Evolutionary conservation across 2,888 invertebrate species (phyloP).

Genomic region (Catotricha subobsoleta): DNA sequence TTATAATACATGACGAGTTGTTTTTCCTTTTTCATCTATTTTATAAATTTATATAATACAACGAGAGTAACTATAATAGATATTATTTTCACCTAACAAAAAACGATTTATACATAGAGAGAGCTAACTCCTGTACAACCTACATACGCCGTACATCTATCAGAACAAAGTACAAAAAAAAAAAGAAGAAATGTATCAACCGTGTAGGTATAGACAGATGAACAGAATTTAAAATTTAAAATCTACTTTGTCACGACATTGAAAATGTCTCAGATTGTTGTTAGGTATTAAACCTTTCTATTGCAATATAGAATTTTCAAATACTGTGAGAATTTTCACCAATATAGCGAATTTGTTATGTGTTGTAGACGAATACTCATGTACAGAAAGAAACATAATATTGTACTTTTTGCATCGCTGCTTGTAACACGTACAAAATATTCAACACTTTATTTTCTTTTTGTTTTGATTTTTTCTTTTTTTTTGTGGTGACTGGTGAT

Average conservation of each 20-base stretch:
- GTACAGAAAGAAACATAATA: too few relatives aligned
- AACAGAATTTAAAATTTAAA: neutral
- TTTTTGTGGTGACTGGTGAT: too few relatives aligned
- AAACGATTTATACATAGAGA: neutral
- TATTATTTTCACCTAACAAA: too few relatives aligned
- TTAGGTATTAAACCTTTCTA: too few relatives aligned
- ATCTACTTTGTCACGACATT: neutral
- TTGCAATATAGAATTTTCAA: slow-evolving; percentile 1
- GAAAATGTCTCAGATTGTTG: neutral
- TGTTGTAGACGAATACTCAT: too few relatives aligned
- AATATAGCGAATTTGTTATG: too few relatives aligned
- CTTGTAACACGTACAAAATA: too few relatives aligned
- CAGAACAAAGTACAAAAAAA: neutral
- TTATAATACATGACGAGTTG: neutral
- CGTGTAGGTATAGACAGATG: neutral
- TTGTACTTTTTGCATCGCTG: too few relatives aligned
- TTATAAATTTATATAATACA: too few relatives aligned
- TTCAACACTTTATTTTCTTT: too few relatives aligned
- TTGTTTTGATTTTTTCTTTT: too few relatives aligned
- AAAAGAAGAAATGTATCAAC: neutral
- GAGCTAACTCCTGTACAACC: neutral
- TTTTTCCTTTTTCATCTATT: neutral
- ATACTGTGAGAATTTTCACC: slow-evolving; percentile 1
- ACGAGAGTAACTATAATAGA: too few relatives aligned
- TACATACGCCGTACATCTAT: neutral